These are phyloP conservation scores for Neodontobutis hainanensis DNA, from an alignment of 2,113 vertebrate species.

Conservation along the genomic window DNA sequence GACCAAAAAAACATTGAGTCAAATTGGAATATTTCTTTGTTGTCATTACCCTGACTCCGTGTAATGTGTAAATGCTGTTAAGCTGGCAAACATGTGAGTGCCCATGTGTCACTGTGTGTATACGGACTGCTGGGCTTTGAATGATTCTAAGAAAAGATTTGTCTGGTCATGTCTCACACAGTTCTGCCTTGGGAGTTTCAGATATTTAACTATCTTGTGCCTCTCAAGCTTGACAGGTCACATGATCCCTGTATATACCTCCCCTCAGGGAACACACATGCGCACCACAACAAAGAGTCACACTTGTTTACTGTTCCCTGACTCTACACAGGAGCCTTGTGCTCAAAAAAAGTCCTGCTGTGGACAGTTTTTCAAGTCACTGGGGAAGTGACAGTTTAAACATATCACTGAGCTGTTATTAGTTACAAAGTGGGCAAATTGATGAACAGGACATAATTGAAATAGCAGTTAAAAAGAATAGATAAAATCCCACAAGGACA, in stretches of 20 bases:
- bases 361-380: too few relatives aligned
- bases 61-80: not conserved
- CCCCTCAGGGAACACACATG: not conserved
- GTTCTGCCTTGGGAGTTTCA: not conserved
- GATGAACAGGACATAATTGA: too few relatives aligned
- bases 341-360: not conserved
- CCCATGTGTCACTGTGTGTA: not conserved
- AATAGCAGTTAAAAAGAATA: too few relatives aligned
- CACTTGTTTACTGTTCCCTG: not conserved
- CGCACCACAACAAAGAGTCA: not conserved
- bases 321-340: not conserved
- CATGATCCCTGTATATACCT: not conserved
- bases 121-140: not conserved
- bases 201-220: not conserved
- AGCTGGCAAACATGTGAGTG: not conserved
- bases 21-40: too few relatives aligned
- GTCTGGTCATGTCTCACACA: too few relatives aligned
- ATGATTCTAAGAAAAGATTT: not conserved
- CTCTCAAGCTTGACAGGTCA: not conserved
- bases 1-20: too few relatives aligned
- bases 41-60: too few relatives aligned
- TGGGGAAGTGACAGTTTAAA: too few relatives aligned
- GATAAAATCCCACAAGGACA: too few relatives aligned
- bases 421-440: too few relatives aligned
- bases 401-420: too few relatives aligned